Percentiles rank a stretch among this genome's conserved stretches.
These are phyloP conservation scores for Chionoecetes opilio DNA, from an alignment of 1,140 invertebrate species.

Conservation along the genomic window DNA sequence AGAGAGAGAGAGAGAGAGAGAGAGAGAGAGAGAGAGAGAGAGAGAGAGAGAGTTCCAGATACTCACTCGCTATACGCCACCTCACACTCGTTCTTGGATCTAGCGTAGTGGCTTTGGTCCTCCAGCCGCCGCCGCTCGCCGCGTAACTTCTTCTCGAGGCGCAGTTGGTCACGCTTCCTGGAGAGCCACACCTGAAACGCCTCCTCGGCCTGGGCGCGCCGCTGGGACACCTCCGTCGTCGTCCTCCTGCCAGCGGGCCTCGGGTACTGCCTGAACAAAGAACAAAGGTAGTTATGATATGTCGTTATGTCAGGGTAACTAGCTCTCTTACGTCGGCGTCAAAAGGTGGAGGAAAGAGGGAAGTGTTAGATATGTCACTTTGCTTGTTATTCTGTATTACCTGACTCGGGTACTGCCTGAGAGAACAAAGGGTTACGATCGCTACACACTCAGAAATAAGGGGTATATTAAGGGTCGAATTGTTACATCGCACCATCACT, in stretches of 20 bases:
- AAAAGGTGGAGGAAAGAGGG: no score
- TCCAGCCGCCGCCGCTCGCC: slow-evolving; percentile 66
- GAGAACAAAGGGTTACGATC: no score
- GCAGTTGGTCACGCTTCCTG: slow-evolving; percentile 66
- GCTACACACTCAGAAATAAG: no score
- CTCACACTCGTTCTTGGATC: slow-evolving; percentile 73
- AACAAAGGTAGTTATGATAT: not conserved
- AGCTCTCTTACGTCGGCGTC: no score
- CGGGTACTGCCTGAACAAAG: not conserved
- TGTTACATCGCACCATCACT: no score
- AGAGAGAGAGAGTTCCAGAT: not conserved
- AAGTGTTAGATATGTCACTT: no score
- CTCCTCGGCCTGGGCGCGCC: slow-evolving; percentile 64
- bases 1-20: slow-evolving; percentile 21
- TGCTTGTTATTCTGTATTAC: no score
- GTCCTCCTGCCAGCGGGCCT: not conserved
- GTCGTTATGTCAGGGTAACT: no score
- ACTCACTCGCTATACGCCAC: slow-evolving; percentile 74
- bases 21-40: not conserved
- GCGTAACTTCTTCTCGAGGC: slow-evolving; percentile 68
- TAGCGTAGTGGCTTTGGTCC: slow-evolving; percentile 70
- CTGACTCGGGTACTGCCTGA: no score
- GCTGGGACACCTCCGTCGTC: slow-evolving; percentile 34
- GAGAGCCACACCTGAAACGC: slow-evolving; percentile 73
- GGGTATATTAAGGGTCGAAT: no score